These are phyloP conservation scores for Pseudochirops corinnae DNA, from an alignment of 2,797 vertebrate genomes.

Conservation along the genomic window DNA sequence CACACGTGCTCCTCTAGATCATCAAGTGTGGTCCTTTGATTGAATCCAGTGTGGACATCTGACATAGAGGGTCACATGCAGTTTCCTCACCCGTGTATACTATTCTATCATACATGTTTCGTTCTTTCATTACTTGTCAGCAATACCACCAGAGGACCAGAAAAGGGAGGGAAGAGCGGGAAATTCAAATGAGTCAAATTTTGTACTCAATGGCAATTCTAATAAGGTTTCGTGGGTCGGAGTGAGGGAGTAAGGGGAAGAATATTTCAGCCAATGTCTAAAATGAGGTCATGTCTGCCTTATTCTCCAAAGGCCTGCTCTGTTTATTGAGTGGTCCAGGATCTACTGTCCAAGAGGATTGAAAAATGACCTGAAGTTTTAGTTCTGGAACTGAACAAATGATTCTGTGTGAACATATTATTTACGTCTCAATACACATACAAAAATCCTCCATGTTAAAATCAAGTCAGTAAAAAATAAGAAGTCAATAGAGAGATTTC, in stretches of 20 bases:
- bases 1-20: too few relatives aligned
- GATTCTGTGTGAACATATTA: constrained; percentile 39
- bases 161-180: constrained; percentile 26
- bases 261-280: neutral
- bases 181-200: constrained; percentile 21
- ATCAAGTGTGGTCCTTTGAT: too few relatives aligned
- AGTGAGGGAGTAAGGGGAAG: neutral
- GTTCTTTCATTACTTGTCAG: constrained; percentile 28
- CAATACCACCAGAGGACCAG: constrained; percentile 27
- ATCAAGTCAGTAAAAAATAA: constrained; percentile 56
- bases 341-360: neutral
- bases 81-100: too few relatives aligned
- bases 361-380: constrained; percentile 18
- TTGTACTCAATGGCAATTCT: constrained; percentile 12
- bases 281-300: neutral
- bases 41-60: too few relatives aligned
- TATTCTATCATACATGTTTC: constrained; percentile 22
- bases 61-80: too few relatives aligned
- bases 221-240: neutral
- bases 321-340: neutral
- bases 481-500: constrained; percentile 51
- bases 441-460: constrained; percentile 30
- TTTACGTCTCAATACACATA: constrained; percentile 20
- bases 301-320: neutral
- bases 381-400: constrained; percentile 1